Evolutionary conservation across 2,113 vertebrate species (phyloP).

Genomic region (Eclectus roratus): DNA sequence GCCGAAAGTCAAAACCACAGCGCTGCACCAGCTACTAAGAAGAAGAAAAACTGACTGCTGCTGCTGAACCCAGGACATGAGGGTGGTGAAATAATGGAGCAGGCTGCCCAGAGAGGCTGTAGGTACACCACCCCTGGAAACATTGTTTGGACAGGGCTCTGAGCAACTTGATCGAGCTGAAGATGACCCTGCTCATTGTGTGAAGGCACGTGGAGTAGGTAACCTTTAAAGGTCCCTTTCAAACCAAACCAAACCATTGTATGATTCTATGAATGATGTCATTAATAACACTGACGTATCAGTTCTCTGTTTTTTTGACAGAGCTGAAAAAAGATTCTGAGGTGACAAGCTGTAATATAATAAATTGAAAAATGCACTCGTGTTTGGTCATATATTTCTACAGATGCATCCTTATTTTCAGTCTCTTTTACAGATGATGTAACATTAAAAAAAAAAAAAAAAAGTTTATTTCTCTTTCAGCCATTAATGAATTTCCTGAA

Average conservation of each 20-base stretch:
- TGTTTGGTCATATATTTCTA: neutral
- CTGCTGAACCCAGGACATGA: too few species aligned
- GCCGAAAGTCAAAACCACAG: too few species aligned
- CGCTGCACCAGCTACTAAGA: too few species aligned
- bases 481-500: constrained; percentile 91
- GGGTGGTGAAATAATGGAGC: neutral
- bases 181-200: neutral
- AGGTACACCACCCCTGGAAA: neutral
- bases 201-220: neutral
- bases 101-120: neutral
- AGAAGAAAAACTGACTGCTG: too few species aligned
- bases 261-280: neutral
- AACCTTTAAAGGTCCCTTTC: neutral
- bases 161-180: neutral
- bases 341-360: neutral
- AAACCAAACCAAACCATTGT: neutral
- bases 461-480: constrained; percentile 74
- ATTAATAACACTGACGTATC: neutral
- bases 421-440: neutral
- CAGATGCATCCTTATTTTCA: neutral
- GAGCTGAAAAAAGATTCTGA: neutral
- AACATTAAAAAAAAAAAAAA: neutral
- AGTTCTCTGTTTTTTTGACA: neutral
- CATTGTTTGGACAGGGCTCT: neutral
- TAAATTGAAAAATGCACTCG: neutral